Base-by-base conservation (phyloP, 1,140 invertebrate species). In the Trachymyrmex septentrionalis region DNA sequence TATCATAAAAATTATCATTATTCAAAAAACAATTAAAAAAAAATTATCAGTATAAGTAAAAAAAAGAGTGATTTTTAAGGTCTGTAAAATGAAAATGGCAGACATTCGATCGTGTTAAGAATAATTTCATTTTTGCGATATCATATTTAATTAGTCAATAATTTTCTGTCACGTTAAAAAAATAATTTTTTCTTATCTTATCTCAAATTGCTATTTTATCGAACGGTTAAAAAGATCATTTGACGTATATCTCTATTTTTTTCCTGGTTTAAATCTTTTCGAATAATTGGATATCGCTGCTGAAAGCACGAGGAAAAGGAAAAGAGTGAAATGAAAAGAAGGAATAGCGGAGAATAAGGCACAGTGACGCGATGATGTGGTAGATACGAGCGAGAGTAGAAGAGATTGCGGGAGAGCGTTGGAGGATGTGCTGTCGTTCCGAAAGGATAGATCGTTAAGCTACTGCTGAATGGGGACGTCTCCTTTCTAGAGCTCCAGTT, bases 361-460 rank as follows among this genome's bases (percentile, higher is more conserved):
- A 80, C 44, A n/a, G 57, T 16, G 34, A 27, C 53, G 73, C 34
- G 30, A 24, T 30, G 73, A 50, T 64, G 73, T n/a, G 50, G 82
- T 75, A 30, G 73, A 64, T 85, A 59, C 24, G 16, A 59, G 57
- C 59, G 61, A 78, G 73, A n/a, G 34, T 48, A 75, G 69, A 38
- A 80, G 53, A 50, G 50, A 81, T 72, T 72, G 78, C 38, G 57
- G 69, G 82, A 75, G 67, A 75, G 14, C 21, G 24, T 48, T 24
- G 59, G 55, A 67, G 84, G 87, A 92, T 86, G 87, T 88, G 86
- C 86, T 90, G 88, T 92, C 92, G 87, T 88, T 87, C 87, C 92
- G 88, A 93, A 93, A 93, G 90, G 92, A 93, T 92, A 92, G 92
- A 94, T 94, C 93, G 93, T 93, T 92, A 92, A 94, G 92, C 86